Evolutionary conservation across 2,113 vertebrate species (phyloP).

Genomic region (Mus musculus): DNA sequence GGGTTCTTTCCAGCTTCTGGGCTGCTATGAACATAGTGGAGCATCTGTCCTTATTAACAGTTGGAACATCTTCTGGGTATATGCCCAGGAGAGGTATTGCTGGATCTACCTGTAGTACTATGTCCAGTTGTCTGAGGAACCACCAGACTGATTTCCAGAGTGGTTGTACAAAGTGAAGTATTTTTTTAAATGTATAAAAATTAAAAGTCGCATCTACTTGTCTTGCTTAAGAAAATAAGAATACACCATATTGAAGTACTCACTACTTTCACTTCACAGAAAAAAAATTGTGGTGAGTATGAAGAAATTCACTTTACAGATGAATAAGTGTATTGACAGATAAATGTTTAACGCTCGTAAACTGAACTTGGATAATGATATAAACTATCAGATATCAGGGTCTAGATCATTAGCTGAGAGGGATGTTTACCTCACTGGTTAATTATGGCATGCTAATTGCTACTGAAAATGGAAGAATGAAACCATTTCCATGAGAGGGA

Average conservation of each 20-base stretch:
- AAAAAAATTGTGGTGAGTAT: background rate
- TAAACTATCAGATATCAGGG: background rate
- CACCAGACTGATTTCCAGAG: too few species aligned
- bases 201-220: background rate
- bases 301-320: conserved; percentile 14
- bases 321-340: background rate
- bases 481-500: background rate
- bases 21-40: too few species aligned
- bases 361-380: background rate
- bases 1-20: too few species aligned
- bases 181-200: conserved; percentile 25
- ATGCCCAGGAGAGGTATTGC: too few species aligned
- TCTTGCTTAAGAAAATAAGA: background rate
- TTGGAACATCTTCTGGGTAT: too few species aligned
- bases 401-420: background rate
- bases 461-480: background rate
- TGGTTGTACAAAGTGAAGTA: background rate
- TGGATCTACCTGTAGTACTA: too few species aligned
- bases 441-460: background rate
- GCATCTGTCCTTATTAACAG: too few species aligned
- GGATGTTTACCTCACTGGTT: background rate
- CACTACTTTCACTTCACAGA: background rate
- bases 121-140: too few species aligned
- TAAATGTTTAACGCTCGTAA: background rate
- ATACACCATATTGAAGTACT: background rate